Base-by-base conservation (phyloP, 1,140 invertebrate genomes). In the Polyergus mexicanus region DNA sequence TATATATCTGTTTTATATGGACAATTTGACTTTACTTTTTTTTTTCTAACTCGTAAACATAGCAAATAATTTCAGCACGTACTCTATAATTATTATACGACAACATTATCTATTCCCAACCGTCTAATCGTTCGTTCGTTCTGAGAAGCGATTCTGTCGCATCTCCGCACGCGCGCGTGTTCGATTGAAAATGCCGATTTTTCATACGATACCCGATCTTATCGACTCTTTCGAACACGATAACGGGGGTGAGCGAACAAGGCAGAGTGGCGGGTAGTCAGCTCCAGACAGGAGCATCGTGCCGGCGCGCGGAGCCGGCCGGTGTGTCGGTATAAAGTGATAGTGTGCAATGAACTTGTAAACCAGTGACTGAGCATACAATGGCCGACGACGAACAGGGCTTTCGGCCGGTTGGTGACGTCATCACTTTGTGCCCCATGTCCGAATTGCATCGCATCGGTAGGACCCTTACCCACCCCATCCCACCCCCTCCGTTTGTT, bases 381-480 rank as follows among this genome's bases (percentile, higher is more conserved):
- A 92, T 91, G 90, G 89, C 86, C 89, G 90, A 68, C 85, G 76
- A 76, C 89, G 90, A 89, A 89, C 90, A 91, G 90, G 85, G 92
- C 87, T 92, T 92, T 90, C 89, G 87, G 90, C 86, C 87, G 88
- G 90, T 89, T 91, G 90, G 89, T 92, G 92, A 92, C 91, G 92
- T 92, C 92, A 93, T 92, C 92, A 92, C 91, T 92, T 92, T 93
- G 92, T 92, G 91, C 89, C 87, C 86, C 92, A 88, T 92, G 92
- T 93, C 91, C 92, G 91, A 93, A 92, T 93, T 93, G 92, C 91
- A 92, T 92, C 91, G 92, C 88, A 92, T 91, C 91, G 81, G 89
- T 88, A 90, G 89, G 89, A 87, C 89, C 89, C 84, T 90, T 89
- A 77, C 86, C 69, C 51, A 66, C 58, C 75, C 60, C 35, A 56